Base-by-base conservation (phyloP, 2,797 vertebrate species). In the Artibeus jamaicensis region DNA sequence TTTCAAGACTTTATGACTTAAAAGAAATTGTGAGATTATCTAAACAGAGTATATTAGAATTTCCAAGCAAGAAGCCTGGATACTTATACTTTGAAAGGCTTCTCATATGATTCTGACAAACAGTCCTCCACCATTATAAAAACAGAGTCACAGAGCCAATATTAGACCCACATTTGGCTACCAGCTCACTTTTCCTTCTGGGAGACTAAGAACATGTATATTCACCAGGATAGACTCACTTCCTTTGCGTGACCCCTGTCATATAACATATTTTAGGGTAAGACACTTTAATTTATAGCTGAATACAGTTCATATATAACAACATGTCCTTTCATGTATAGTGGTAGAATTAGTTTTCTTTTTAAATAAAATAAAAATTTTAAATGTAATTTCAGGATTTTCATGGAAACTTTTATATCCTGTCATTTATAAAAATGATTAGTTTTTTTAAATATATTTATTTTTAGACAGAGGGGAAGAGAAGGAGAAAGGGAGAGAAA, bases 331-430 rank as follows among this genome's bases (percentile, higher is more conserved):
- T 94, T 81, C 86, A 42, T 87, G 57, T 24, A 62, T 3, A 85
- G 26, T 57, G 19, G 42, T 21, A 70, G 39, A 76, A 77, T 71
- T 73, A 78, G 3, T 71, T 84, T 92, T 81, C 34, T 83, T 82
- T 93, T 84, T 76, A 76, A 96, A 88, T 88, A 44, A 92, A 96
- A 84, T n/a, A n/a, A 89, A 95, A 70, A 62, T 39, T 85, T 81
- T 67, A n/a, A 82, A 83, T 78, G 19, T 78, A 95, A 84, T 74
- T 95, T 44, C 3, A 74, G 55, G 22, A 37, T 68, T 92, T 95
- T 84, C 57, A 62, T 1, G 86, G n/a, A 42, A 70, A 79, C 2
- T 90, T 65, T 93, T 37, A 68, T 62, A 70, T 46, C 50, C 24
- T 78, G 6, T 78, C 84, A 77, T 71, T 94, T 34, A 46, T 70